These are phyloP conservation scores for Nothoprocta perdicaria DNA, from an alignment of 2,113 vertebrate species.

Conservation along the genomic window DNA sequence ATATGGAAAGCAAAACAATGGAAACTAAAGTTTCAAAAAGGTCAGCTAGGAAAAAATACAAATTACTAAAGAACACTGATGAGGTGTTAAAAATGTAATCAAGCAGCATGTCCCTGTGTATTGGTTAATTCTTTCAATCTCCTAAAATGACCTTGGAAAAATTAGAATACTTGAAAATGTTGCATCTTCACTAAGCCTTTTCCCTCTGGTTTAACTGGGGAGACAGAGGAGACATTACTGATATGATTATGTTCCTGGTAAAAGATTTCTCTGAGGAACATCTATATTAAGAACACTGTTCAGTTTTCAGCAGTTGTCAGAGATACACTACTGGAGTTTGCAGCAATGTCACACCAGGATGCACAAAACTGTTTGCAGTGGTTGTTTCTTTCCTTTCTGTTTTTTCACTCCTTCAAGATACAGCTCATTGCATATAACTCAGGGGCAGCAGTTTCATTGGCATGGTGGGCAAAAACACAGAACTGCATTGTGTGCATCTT, in stretches of 20 bases:
- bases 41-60: background rate
- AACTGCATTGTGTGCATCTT: background rate
- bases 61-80: background rate
- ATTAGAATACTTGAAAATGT: conserved; percentile 22
- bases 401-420: background rate
- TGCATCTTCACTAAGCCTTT: background rate
- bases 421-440: background rate
- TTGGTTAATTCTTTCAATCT: conserved; percentile 10
- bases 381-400: conserved; percentile 12
- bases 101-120: background rate
- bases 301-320: background rate
- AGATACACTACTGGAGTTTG: background rate
- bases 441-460: conserved; percentile 11
- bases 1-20: background rate
- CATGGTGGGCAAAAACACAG: background rate
- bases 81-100: conserved; percentile 28
- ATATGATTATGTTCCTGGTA: conserved; percentile 3
- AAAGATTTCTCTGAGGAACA: conserved; percentile 19
- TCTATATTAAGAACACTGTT: conserved; percentile 9
- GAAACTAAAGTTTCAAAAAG: background rate
- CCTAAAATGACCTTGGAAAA: conserved; percentile 31
- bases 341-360: background rate
- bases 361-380: background rate
- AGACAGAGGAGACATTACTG: conserved; percentile 13
- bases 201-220: background rate